Evolutionary conservation across 2,888 invertebrate species (phyloP).

Genomic region (Trachelus iudaicus): DNA sequence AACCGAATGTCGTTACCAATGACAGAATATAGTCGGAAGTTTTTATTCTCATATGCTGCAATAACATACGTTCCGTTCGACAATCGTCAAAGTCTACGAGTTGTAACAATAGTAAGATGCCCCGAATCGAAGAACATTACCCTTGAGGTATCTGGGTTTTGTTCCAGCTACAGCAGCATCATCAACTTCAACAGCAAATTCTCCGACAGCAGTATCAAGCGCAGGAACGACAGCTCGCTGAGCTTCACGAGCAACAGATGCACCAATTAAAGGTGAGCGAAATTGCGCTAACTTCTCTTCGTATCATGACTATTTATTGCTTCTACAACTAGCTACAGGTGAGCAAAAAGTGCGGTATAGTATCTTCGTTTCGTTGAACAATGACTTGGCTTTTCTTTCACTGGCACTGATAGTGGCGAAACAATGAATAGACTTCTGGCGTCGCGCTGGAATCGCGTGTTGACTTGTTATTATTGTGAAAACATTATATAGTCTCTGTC

Average conservation of each 20-base stretch:
- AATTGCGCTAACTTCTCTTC: background rate
- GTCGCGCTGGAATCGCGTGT: background rate
- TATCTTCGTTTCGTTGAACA: background rate
- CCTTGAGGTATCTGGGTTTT: slow-evolving; percentile 63
- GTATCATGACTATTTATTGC: background rate
- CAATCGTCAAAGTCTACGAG: background rate
- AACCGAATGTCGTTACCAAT: too few species aligned
- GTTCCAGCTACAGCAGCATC: slow-evolving; percentile 92
- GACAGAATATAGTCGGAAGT: too few species aligned
- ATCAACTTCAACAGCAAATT: slow-evolving; percentile 92
- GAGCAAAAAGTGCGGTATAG: background rate
- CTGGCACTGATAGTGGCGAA: background rate
- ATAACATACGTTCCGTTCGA: background rate
- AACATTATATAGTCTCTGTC: background rate
- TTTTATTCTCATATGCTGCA: too few species aligned
- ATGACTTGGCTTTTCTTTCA: background rate
- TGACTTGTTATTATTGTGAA: background rate
- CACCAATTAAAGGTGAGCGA: slow-evolving; percentile 84
- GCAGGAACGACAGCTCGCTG: slow-evolving; percentile 89
- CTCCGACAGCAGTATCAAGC: slow-evolving; percentile 92
- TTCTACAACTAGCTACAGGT: background rate
- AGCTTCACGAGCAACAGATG: slow-evolving; percentile 91
- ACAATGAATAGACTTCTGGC: too few species aligned
- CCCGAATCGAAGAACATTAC: slow-evolving; percentile 40
- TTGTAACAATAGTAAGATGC: background rate